phyloP scores from a whole-genome alignment of 2,797 vertebrate species.

The Dipus sagitta region DNA sequence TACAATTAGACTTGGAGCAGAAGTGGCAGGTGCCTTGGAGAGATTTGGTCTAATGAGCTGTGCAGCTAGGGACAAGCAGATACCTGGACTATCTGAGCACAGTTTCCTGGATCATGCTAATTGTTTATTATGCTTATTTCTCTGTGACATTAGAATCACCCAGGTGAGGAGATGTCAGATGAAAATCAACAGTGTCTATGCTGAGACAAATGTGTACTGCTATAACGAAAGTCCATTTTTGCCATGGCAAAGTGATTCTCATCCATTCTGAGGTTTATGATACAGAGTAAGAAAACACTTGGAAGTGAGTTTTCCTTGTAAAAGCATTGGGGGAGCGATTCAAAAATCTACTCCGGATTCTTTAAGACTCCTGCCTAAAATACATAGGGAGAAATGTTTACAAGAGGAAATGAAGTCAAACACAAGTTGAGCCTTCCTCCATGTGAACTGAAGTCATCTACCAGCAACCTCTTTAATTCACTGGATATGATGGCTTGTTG shows the following conservation, averaged over 20 bases:
- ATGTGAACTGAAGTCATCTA: slow-evolving; percentile 13
- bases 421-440: neutral
- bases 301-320: slow-evolving; percentile 19
- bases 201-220: slow-evolving; percentile 23
- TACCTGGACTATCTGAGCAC: slow-evolving; percentile 52
- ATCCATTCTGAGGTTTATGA: slow-evolving; percentile 20
- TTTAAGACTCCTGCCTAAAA: slow-evolving; percentile 24
- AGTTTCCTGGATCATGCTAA: slow-evolving; percentile 67
- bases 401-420: slow-evolving; percentile 36
- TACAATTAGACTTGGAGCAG: slow-evolving; percentile 78
- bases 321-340: neutral
- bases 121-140: slow-evolving; percentile 74
- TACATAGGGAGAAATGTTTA: neutral
- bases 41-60: slow-evolving; percentile 73
- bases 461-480: neutral
- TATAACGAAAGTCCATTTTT: slow-evolving; percentile 19
- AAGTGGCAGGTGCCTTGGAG: slow-evolving; percentile 73
- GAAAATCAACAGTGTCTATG: slow-evolving; percentile 45
- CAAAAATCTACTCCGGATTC: slow-evolving; percentile 38
- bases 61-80: slow-evolving; percentile 68
- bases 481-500: neutral
- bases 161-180: slow-evolving; percentile 57
- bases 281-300: neutral
- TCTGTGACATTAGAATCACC: slow-evolving; percentile 70
- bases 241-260: neutral